Percentiles rank a stretch among this genome's conserved stretches.
Conservation (phyloP, 1,140 invertebrate species). For the Papilio dardanus region DNA sequence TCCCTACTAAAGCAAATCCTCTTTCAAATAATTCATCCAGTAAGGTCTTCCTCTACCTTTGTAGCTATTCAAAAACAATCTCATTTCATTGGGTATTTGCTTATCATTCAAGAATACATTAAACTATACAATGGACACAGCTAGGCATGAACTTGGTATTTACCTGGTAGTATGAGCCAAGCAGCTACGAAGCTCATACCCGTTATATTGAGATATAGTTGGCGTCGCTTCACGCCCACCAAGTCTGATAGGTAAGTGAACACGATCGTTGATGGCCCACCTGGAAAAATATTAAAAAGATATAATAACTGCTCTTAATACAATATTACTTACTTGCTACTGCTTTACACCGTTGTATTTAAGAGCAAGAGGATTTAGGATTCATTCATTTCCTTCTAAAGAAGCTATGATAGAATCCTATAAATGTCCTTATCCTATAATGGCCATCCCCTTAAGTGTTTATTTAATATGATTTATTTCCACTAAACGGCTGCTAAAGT, state of each 20-base stretch:
- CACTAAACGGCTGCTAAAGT: too few species aligned
- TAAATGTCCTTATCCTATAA: too few species aligned
- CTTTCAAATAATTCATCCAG: too few species aligned
- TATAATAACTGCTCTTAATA: neutral
- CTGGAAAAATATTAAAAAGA: conserved; percentile 46
- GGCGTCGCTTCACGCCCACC: conserved; percentile 82
- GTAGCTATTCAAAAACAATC: too few species aligned
- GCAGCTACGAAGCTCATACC: conserved; percentile 85
- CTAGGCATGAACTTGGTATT: neutral
- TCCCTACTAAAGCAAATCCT: too few species aligned
- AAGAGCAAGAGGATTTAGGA: neutral
- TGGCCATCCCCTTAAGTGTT: too few species aligned
- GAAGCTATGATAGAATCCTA: too few species aligned
- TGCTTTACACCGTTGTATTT: neutral
- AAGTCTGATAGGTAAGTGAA: conserved; percentile 86
- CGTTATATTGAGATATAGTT: conserved; percentile 83
- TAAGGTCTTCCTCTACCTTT: too few species aligned
- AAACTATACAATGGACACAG: too few species aligned
- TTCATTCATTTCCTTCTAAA: neutral
- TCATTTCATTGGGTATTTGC: too few species aligned
- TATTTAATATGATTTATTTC: too few species aligned
- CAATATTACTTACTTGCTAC: neutral
- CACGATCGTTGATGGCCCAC: conserved; percentile 82
- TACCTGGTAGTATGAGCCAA: conserved; percentile 85
- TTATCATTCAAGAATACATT: too few species aligned